Conservation (phyloP, 1,140 invertebrate genomes). For the Episyrphus balteatus region DNA sequence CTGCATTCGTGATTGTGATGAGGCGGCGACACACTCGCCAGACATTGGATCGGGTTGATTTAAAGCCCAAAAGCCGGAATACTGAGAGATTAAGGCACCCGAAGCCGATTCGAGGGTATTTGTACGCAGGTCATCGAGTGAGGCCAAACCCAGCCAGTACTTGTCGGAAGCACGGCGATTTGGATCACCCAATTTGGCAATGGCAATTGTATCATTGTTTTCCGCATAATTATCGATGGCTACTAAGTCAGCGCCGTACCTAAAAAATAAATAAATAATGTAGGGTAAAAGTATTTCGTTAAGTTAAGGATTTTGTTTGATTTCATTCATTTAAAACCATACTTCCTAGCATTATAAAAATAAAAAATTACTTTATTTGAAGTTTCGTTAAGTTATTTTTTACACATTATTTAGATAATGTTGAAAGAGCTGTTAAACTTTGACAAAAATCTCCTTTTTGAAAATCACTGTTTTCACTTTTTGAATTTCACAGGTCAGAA, state of each 20-base stretch:
- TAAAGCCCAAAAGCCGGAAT: constrained; percentile 81
- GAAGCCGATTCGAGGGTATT: constrained; percentile 89
- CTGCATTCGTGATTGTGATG: constrained; percentile 64
- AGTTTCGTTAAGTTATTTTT: no score
- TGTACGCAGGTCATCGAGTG: constrained; percentile 81
- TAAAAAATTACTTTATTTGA: no score
- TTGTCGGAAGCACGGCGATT: constrained; percentile 46
- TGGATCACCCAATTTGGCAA: constrained; percentile 52
- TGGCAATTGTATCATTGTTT: constrained; percentile 77
- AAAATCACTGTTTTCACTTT: no score
- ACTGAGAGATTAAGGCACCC: constrained; percentile 82
- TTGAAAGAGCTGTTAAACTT: no score
- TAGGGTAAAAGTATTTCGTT: no score
- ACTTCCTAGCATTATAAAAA: no score
- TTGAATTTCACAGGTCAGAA: no score
- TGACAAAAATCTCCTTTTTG: no score
- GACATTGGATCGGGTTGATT: constrained; percentile 73
- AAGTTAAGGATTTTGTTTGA: no score
- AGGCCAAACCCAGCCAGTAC: constrained; percentile 81
- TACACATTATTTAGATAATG: no score
- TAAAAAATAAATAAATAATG: constrained; percentile 36
- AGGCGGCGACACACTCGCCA: constrained; percentile 78
- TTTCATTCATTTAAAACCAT: no score
- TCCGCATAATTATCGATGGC: constrained; percentile 78
- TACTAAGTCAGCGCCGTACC: constrained; percentile 87